These are phyloP conservation scores for Escarpia spicata DNA, from an alignment of 2,888 invertebrate species.

Conservation along the genomic window DNA sequence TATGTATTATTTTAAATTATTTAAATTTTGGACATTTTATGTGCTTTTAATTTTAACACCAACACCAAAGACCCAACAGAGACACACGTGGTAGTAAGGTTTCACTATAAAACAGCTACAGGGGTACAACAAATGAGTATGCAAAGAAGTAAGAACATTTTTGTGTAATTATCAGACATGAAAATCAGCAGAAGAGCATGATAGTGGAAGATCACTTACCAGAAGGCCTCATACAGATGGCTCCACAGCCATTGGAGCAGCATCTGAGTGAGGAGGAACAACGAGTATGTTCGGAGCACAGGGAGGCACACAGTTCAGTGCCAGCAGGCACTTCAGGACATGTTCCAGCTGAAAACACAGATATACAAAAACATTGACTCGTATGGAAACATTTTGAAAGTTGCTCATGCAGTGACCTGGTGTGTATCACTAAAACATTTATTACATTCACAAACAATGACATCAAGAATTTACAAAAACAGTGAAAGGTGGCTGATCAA, in stretches of 20 bases:
- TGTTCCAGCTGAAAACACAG: neutral
- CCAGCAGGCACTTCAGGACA: neutral
- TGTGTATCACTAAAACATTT: neutral
- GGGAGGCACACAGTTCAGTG: neutral
- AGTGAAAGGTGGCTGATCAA: neutral
- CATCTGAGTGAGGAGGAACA: neutral
- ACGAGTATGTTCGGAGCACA: neutral
- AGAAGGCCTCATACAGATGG: neutral
- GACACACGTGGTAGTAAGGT: no score
- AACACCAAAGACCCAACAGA: no score
- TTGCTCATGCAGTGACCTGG: neutral
- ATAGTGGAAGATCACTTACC: neutral
- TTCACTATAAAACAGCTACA: no score
- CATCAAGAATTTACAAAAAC: neutral
- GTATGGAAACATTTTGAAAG: neutral
- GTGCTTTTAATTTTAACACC: no score
- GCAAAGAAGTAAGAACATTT: no score
- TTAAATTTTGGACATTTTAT: no score
- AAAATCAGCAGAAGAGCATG: no score
- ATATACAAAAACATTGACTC: neutral
- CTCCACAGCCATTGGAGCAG: neutral
- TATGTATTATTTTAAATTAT: no score
- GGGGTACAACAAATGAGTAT: no score
- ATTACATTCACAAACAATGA: neutral
- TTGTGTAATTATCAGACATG: no score